A percentile compares a stretch with the other conserved stretches of the same genome.
Conservation (phyloP, 2,797 vertebrate genomes). For the Serranus cabrilla region DNA sequence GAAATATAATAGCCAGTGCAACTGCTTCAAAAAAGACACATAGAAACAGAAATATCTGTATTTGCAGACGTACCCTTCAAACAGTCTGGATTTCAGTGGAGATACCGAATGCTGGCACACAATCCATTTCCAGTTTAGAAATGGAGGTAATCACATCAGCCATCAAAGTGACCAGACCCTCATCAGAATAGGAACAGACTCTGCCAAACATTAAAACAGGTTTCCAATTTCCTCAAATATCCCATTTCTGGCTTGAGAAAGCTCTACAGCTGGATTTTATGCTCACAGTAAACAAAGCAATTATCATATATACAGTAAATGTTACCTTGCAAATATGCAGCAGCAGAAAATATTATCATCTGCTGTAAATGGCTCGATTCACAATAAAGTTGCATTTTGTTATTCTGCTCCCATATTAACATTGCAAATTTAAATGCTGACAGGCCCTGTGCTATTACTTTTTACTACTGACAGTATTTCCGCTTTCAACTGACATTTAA, state of each 20-base stretch:
- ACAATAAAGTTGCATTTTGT: constrained; percentile 34
- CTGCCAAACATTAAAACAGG: not conserved
- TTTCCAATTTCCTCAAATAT: constrained; percentile 4
- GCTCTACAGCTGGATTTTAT: constrained; percentile 20
- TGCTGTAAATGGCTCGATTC: constrained; percentile 19
- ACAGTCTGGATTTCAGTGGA: not conserved
- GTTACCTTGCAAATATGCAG: constrained; percentile 13
- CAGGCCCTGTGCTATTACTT: constrained; percentile 32
- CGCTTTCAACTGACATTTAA: constrained; percentile 73
- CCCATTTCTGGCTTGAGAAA: constrained; percentile 10
- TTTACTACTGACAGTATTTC: constrained; percentile 42
- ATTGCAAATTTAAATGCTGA: constrained; percentile 31
- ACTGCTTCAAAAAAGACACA: too few relatives aligned
- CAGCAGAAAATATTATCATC: constrained; percentile 37
- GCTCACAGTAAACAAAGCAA: constrained; percentile 18
- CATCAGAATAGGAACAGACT: constrained; percentile 14
- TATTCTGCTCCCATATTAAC: constrained; percentile 30
- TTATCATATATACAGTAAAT: constrained; percentile 9
- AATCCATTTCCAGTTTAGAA: constrained; percentile 7
- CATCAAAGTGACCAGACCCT: constrained; percentile 2
- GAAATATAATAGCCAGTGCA: too few relatives aligned
- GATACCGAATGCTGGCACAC: not conserved
- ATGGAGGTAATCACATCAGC: constrained; percentile 18
- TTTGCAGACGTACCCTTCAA: too few relatives aligned
- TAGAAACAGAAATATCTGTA: too few relatives aligned